Percentiles rank a stretch among this genome's conserved stretches.
These are phyloP conservation scores for Protonemura montana DNA, from an alignment of 2,888 invertebrate genomes.

Conservation along the genomic window DNA sequence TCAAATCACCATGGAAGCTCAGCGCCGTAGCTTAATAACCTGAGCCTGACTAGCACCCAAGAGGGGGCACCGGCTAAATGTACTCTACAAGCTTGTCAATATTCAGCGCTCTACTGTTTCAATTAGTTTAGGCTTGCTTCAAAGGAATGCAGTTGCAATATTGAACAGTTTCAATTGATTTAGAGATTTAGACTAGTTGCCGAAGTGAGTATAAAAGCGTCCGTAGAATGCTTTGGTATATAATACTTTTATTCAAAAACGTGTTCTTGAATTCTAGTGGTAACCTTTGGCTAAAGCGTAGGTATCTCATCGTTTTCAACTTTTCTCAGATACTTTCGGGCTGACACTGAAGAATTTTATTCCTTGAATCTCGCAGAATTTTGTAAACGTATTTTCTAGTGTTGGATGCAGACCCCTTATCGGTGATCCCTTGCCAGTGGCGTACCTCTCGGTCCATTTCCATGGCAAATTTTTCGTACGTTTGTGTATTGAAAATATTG, in stretches of 20 bases:
- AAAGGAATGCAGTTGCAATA: not conserved
- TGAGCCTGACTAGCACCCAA: no score
- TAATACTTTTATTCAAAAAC: not conserved
- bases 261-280: not conserved
- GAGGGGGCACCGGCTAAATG: no score
- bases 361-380: not conserved
- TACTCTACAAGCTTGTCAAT: not conserved
- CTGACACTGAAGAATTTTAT: not conserved
- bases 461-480: not conserved
- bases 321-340: not conserved
- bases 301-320: not conserved
- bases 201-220: not conserved
- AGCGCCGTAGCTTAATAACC: no score
- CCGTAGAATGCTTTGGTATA: not conserved
- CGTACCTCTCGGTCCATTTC: not conserved
- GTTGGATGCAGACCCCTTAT: not conserved
- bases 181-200: not conserved
- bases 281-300: not conserved
- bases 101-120: not conserved
- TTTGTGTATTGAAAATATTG: not conserved
- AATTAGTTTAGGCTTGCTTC: not conserved
- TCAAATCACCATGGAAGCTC: not conserved
- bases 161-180: slow-evolving; percentile 4
- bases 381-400: not conserved
- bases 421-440: not conserved